Evolutionary conservation across 2,113 vertebrate genomes (phyloP).

Genomic region (Mus spicilegus): DNA sequence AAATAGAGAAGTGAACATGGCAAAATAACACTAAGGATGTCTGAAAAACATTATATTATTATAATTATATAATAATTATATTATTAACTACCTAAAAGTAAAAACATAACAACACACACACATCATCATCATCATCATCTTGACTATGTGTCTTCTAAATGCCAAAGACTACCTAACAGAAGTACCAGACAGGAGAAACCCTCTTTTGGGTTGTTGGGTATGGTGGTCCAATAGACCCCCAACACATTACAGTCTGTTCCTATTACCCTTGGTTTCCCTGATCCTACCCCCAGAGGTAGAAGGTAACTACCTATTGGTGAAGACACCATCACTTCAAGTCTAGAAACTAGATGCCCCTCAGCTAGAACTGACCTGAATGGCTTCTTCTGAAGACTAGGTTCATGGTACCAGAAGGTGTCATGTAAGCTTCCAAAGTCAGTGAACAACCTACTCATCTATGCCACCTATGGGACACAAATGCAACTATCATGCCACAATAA

Average conservation of each 20-base stretch:
- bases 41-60: background rate
- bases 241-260: background rate
- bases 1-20: background rate
- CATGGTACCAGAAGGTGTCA: background rate
- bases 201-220: background rate
- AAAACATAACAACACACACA: background rate
- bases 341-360: background rate
- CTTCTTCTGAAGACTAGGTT: background rate
- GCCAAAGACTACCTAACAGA: background rate
- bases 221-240: background rate
- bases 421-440: background rate
- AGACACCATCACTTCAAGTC: background rate
- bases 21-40: background rate
- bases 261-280: too few relatives aligned
- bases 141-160: background rate
- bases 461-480: background rate
- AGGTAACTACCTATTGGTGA: background rate
- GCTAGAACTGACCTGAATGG: background rate
- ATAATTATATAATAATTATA: background rate
- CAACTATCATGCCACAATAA: background rate
- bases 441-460: background rate
- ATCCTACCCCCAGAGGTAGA: too few relatives aligned
- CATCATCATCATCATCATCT: background rate
- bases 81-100: background rate
- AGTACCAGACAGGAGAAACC: background rate